Conservation (phyloP, 2,113 vertebrate species). For the Chlamydotis undulata region DNA sequence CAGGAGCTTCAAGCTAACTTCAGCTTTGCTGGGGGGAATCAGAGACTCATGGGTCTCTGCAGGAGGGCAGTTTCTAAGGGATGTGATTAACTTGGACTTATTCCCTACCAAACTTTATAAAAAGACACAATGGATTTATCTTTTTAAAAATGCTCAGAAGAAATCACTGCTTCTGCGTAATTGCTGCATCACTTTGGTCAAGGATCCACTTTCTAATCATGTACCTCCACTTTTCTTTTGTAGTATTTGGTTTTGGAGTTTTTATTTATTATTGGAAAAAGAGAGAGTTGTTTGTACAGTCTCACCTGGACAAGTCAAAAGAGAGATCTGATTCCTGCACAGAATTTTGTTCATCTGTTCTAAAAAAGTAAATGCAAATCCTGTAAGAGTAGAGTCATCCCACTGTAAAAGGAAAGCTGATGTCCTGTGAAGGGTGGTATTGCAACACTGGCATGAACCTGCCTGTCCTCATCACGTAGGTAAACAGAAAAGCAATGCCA, state of each 20-base stretch:
- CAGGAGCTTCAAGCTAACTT: not conserved
- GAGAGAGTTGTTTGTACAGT: not conserved
- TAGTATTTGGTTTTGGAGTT: not conserved
- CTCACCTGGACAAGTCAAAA: not conserved
- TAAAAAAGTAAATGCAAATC: not conserved
- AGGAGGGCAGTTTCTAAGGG: not conserved
- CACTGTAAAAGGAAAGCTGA: not conserved
- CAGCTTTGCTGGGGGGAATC: not conserved
- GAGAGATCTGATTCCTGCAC: not conserved
- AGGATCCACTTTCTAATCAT: not conserved
- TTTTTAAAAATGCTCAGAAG: not conserved
- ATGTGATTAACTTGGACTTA: not conserved
- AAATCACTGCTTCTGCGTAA: not conserved
- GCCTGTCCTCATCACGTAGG: not conserved
- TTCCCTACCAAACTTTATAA: not conserved
- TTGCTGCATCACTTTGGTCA: not conserved
- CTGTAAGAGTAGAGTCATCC: not conserved
- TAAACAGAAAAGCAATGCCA: not conserved
- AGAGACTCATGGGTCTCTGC: not conserved
- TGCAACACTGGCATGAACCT: fast-evolving
- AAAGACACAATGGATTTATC: not conserved
- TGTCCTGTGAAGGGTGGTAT: not conserved
- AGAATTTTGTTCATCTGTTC: not conserved
- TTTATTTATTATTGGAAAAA: not conserved
- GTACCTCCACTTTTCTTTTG: not conserved